These are phyloP conservation scores for Oscarella lobularis DNA, from an alignment of 37 sponge, comb jelly and placozoan species.

Conservation along the genomic window DNA sequence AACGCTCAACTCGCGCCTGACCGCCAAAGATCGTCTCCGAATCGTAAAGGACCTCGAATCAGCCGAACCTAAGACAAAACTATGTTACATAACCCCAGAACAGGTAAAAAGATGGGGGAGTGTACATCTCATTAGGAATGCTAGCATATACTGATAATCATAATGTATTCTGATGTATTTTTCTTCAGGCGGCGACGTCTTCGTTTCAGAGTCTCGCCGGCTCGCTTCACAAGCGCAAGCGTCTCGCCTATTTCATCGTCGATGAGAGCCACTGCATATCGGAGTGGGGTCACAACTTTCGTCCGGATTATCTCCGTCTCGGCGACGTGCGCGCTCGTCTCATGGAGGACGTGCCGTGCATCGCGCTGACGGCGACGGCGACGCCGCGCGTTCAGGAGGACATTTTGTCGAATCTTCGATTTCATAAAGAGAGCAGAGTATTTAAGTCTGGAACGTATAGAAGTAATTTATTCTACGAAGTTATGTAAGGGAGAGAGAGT, in stretches of 20 bases:
- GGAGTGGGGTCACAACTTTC: slow-evolving; percentile 98
- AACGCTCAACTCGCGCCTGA: slow-evolving; percentile 79
- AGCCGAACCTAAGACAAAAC: slow-evolving; percentile 34
- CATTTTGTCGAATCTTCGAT: slow-evolving; percentile 28
- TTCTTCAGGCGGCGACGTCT: slow-evolving; percentile 62
- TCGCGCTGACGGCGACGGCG: slow-evolving; percentile 97
- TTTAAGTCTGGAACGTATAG: slow-evolving; percentile 57
- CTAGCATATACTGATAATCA: no score
- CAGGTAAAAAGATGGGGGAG: no score
- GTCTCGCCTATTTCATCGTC: slow-evolving; percentile 51
- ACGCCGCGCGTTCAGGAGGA: slow-evolving; percentile 67
- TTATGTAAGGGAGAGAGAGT: slow-evolving; percentile 1
- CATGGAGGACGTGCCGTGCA: slow-evolving; percentile 41
- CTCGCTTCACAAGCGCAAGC: slow-evolving; percentile 22
- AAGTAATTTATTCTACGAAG: slow-evolving; percentile 75
- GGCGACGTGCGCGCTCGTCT: slow-evolving; percentile 51
- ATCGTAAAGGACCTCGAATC: slow-evolving; percentile 45
- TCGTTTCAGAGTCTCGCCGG: slow-evolving; percentile 31
- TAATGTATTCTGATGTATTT: no score
- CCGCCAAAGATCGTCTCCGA: slow-evolving; percentile 27
- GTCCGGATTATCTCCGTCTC: slow-evolving; percentile 94
- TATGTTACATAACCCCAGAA: slow-evolving; percentile 96
- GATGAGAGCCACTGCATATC: slow-evolving; percentile 99
- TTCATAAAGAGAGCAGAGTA: slow-evolving; percentile 24
- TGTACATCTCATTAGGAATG: no score